Percentiles rank a stretch among this genome's conserved stretches.
Conservation (phyloP, 2,113 vertebrate species). For the Sarotherodon lohbergeri region DNA sequence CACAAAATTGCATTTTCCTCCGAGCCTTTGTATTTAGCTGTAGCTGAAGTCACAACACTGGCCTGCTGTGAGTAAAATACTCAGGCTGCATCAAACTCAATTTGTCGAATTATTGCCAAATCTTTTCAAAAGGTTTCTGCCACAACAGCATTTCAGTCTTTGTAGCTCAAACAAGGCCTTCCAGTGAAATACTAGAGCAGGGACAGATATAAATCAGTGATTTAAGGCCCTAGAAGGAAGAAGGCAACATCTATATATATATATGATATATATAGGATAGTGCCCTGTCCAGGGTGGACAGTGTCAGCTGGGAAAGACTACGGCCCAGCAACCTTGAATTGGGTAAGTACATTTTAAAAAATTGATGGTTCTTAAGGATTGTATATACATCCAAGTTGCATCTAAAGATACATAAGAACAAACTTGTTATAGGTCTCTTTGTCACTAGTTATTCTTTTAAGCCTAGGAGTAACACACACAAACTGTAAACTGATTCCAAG, state of each 20-base stretch:
- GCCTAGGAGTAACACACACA: not conserved
- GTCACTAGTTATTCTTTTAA: not conserved
- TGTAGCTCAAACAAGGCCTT: not conserved
- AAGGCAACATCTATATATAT: not conserved
- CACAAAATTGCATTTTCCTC: slow-evolving; percentile 11
- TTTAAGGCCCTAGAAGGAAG: not conserved
- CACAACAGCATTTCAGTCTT: not conserved
- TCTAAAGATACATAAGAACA: not conserved
- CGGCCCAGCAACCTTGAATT: not conserved
- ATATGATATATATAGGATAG: too few relatives aligned
- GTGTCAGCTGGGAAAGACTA: not conserved
- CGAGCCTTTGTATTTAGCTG: not conserved
- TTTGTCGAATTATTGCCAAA: not conserved
- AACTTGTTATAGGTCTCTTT: not conserved
- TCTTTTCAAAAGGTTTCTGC: not conserved
- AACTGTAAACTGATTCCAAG: not conserved
- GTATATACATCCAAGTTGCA: not conserved
- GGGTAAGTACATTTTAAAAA: not conserved
- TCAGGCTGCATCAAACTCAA: not conserved
- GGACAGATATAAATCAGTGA: not conserved
- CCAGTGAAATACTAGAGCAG: not conserved
- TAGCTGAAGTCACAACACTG: not conserved
- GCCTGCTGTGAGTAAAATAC: not conserved
- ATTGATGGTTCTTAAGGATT: too few relatives aligned
- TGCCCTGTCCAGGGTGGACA: not conserved